Evolutionary conservation across 2,113 vertebrate species (phyloP).

Genomic region (Antidorcas marsupialis): DNA sequence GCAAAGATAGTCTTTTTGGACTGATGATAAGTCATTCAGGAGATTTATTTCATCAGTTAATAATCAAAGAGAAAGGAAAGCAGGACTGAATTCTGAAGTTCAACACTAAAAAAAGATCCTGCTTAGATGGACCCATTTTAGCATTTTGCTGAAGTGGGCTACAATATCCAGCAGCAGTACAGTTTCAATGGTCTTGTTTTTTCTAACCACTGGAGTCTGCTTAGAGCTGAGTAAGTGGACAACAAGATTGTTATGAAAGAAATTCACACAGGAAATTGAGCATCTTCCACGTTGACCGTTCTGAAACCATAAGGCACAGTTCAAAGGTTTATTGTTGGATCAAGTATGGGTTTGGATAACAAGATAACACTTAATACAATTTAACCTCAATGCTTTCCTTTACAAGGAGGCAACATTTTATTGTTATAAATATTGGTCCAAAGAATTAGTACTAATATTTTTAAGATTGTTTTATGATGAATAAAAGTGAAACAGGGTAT

Average conservation of each 20-base stretch:
- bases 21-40: not conserved
- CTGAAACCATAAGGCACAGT: not conserved
- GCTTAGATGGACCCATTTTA: not conserved
- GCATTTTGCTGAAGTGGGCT: not conserved
- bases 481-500: not conserved
- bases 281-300: not conserved
- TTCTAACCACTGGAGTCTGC: not conserved
- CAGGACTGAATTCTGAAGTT: not conserved
- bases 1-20: not conserved
- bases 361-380: not conserved
- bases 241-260: not conserved
- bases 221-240: not conserved
- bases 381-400: not conserved
- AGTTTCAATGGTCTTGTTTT: not conserved
- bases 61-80: not conserved
- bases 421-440: not conserved
- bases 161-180: not conserved
- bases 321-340: not conserved
- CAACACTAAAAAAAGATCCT: not conserved
- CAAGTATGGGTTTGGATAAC: not conserved
- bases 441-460: not conserved
- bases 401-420: not conserved
- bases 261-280: not conserved
- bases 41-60: not conserved
- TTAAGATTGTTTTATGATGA: constrained; percentile 5